These are phyloP conservation scores for Pachycephus smyrnensis DNA, from an alignment of 2,888 invertebrate genomes.

Conservation along the genomic window DNA sequence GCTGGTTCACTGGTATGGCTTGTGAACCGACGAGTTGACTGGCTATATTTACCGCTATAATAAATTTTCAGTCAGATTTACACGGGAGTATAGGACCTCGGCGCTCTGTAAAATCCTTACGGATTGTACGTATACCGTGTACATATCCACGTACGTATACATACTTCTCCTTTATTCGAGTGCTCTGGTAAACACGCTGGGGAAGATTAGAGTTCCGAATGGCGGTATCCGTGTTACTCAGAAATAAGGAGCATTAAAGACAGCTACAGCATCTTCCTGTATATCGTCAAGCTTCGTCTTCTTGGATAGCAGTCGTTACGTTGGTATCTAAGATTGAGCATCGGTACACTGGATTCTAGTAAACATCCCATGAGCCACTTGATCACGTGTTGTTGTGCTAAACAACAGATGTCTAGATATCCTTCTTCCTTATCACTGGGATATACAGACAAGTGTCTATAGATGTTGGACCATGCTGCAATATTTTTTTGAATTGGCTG, in stretches of 20 bases:
- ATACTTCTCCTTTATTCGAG: constrained; percentile 51
- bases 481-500: neutral
- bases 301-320: neutral
- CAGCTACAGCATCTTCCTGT: neutral
- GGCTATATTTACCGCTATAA: constrained; percentile 48
- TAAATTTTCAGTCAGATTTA: constrained; percentile 54
- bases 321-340: neutral
- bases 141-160: too few relatives aligned
- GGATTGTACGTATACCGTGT: neutral
- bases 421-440: neutral
- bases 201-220: constrained; percentile 48
- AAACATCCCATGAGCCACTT: neutral
- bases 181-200: constrained; percentile 57
- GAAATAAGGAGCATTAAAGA: neutral
- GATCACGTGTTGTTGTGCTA: neutral
- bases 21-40: neutral
- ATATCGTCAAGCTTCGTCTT: neutral
- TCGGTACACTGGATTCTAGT: neutral
- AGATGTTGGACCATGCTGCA: neutral
- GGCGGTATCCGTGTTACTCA: too few relatives aligned
- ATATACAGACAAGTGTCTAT: neutral
- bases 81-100: constrained; percentile 13
- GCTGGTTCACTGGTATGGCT: neutral
- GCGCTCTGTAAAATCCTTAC: constrained; percentile 7
- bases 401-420: neutral